Base-by-base conservation (phyloP, 2,888 invertebrate genomes). In the Drosophila mimica region DNA sequence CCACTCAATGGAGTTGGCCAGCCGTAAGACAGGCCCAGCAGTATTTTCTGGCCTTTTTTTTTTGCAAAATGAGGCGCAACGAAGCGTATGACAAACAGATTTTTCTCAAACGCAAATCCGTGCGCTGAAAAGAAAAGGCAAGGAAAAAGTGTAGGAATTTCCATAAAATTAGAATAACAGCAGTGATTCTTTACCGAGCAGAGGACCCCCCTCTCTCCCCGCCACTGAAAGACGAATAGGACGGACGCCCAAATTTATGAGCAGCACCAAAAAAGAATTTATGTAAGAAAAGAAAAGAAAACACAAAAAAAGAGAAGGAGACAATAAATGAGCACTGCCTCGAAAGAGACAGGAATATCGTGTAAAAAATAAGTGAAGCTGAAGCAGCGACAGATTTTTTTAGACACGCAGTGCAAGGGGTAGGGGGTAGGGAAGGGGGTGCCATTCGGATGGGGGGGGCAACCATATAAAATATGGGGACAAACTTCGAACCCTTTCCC, bases 161-260 rank as follows among this genome's bases (percentile, higher is more conserved):
- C 88, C 88, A 88, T 88, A 88, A 88, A 88, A 88, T 88, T 88
- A 88, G 90, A 88, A 89, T 90, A 88, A 88, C 87, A 82, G 90
- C 88, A 88, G 89, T 84, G 90, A 90, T 88, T 88, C 89, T 87
- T 88, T 88, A 87, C 83, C 63, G 36, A 68, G 79, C 66, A 38
- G 28, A 25, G 15, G 8, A 46, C 15, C 25, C 15, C 43, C 15
- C 25, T 15, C 15, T 25, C 74, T 52, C 59, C 17, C 33, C 46
- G 25, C 49, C 33, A 40, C 57, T 64, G 25, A 8, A 46, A 56
- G 65, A 68, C 69, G 68, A 52, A 59, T 38, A 64, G 69, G 62
- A 83, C 81, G 71, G 77, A 65, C 76, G 46, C 76, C 75, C 54
- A 87, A 85, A 90, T 88, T 88, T 88, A 88, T 90, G 90, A 89